These are phyloP conservation scores for Tetrax tetrax DNA, from an alignment of 2,113 vertebrate genomes.

Conservation along the genomic window DNA sequence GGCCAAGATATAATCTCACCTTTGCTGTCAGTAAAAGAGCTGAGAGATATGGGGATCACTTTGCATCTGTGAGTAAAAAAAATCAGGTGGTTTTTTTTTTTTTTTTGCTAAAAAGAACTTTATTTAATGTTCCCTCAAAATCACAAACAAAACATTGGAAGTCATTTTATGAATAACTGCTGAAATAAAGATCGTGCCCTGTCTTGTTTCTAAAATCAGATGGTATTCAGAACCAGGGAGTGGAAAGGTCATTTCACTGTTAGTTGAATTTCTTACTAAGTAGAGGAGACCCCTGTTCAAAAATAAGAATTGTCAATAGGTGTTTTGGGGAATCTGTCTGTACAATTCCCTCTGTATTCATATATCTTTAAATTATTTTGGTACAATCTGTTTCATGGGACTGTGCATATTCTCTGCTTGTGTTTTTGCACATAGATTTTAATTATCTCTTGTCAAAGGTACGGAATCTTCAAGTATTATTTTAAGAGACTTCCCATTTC, in stretches of 20 bases:
- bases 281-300: not conserved
- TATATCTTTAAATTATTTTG: not conserved
- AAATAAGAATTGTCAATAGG: not conserved
- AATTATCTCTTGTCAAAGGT: not conserved
- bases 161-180: not conserved
- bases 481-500: not conserved
- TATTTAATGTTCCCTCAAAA: not conserved
- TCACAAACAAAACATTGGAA: not conserved
- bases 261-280: not conserved
- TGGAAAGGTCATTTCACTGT: not conserved
- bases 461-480: not conserved
- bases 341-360: not conserved
- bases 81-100: not conserved
- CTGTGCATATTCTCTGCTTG: not conserved
- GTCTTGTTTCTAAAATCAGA: not conserved
- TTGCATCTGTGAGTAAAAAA: conserved; percentile 86
- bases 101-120: not conserved
- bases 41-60: conserved; percentile 98
- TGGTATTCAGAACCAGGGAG: not conserved
- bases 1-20: conserved; percentile 99
- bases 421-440: not conserved
- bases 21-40: conserved; percentile 93
- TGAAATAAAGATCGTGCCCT: not conserved
- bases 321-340: not conserved
- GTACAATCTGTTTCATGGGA: not conserved